Percentiles rank a stretch among this genome's conserved stretches.
Conservation (phyloP, 2,113 vertebrate species). For the Ia io region DNA sequence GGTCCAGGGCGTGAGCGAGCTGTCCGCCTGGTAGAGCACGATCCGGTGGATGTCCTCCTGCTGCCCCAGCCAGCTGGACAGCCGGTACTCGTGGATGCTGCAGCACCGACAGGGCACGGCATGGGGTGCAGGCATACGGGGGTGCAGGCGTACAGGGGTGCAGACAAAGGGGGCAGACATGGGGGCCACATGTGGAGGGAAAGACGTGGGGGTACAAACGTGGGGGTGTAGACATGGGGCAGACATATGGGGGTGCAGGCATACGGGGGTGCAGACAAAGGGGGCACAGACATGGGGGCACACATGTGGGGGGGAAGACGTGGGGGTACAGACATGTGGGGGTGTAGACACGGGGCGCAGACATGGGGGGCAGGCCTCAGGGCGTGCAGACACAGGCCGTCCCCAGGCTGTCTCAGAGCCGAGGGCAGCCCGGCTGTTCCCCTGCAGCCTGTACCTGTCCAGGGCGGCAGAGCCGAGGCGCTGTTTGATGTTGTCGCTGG, state of each 20-base stretch:
- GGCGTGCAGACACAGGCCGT: accelerated
- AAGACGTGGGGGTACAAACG: too few relatives aligned
- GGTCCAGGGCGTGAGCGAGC: slow-evolving; percentile 93
- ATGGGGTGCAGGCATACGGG: not conserved
- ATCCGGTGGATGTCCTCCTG: slow-evolving; percentile 97
- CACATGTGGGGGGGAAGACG: not conserved
- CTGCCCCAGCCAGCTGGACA: slow-evolving; percentile 96
- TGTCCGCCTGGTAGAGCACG: slow-evolving; percentile 94
- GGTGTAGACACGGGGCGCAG: not conserved
- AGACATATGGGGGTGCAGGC: not conserved
- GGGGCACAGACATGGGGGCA: not conserved
- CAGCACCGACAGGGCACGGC: not conserved
- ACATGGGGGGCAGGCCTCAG: not conserved
- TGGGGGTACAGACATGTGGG: not conserved
- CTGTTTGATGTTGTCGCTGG: slow-evolving; percentile 93
- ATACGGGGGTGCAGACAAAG: not conserved
- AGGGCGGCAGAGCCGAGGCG: slow-evolving; percentile 91
- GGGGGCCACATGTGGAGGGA: not conserved
- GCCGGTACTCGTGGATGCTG: slow-evolving; percentile 93
- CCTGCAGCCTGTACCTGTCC: slow-evolving; percentile 86
- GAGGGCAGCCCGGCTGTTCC: not conserved
- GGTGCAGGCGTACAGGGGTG: not conserved
- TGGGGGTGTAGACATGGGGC: too few relatives aligned
- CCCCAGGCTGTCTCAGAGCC: too few relatives aligned
- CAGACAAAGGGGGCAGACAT: not conserved